Percentiles rank a stretch among this genome's conserved stretches.
phyloP scores from a whole-genome alignment of 2,797 vertebrate genomes.

The Tenualosa ilisha region DNA sequence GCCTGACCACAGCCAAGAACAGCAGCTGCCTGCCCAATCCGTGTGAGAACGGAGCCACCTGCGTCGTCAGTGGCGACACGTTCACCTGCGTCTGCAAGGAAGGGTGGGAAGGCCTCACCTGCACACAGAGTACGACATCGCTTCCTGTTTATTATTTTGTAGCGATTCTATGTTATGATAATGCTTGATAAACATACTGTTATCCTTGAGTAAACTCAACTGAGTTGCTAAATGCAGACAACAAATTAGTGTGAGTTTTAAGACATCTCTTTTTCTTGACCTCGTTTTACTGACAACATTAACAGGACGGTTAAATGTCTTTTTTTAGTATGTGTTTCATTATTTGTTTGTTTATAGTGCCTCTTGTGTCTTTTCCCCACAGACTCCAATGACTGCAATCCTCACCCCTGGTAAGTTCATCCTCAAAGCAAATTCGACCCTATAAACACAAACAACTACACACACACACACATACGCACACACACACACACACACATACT shows the following conservation, averaged over 20 bases:
- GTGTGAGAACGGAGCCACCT: constrained; percentile 95
- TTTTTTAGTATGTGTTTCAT: neutral
- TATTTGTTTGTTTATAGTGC: neutral
- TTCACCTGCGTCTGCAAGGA: constrained; percentile 99
- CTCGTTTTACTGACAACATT: neutral
- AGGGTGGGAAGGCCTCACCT: constrained; percentile 95
- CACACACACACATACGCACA: constrained; percentile 16
- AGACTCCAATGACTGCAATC: constrained; percentile 99
- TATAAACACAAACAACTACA: constrained; percentile 15
- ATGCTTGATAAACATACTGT: neutral
- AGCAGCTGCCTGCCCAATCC: constrained; percentile 96
- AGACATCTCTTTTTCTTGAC: neutral
- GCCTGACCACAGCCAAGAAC: constrained; percentile 83
- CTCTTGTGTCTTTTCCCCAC: constrained; percentile 59
- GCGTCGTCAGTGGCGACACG: constrained; percentile 88
- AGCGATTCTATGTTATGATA: neutral
- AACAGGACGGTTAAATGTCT: neutral
- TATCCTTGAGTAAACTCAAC: neutral
- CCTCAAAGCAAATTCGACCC: neutral
- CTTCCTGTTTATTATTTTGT: neutral
- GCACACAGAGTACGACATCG: constrained; percentile 85
- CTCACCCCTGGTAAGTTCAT: constrained; percentile 93
- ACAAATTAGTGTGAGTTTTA: neutral
- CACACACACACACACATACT: constrained; percentile 26
- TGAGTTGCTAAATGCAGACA: neutral